Evolutionary conservation across 2,888 invertebrate species (phyloP).

Genomic region (Autographa gamma): DNA sequence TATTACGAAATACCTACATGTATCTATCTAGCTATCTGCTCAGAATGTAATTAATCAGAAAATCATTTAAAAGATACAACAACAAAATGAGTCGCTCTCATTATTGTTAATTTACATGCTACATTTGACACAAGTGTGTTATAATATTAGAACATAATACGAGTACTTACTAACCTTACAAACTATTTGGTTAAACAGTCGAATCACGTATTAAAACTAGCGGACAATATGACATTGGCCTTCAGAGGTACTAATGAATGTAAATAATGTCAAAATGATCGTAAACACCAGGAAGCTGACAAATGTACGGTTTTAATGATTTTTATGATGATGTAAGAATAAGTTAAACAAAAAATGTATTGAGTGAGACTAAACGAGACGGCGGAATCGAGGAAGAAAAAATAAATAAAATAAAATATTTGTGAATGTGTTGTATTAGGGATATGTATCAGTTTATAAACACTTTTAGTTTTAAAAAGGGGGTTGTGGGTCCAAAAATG

Average conservation of each 20-base stretch:
- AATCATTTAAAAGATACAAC: too few relatives aligned
- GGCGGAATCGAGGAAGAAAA: background rate
- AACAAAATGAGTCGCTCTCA: too few relatives aligned
- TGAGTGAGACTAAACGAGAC: background rate
- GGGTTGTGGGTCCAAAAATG: too few relatives aligned
- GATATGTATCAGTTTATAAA: too few relatives aligned
- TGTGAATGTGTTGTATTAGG: background rate
- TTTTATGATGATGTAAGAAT: slow-evolving; percentile 41
- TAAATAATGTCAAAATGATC: slow-evolving; percentile 49
- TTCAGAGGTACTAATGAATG: slow-evolving; percentile 56
- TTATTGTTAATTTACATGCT: background rate
- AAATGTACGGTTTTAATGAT: slow-evolving; percentile 5
- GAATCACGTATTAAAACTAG: slow-evolving; percentile 54
- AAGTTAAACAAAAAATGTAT: background rate
- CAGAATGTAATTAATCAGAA: too few relatives aligned
- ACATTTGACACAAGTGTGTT: slow-evolving; percentile 2
- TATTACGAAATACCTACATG: too few relatives aligned
- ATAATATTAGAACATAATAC: background rate
- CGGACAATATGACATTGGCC: slow-evolving; percentile 45
- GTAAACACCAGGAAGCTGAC: slow-evolving; percentile 44
- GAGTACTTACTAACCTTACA: slow-evolving; percentile 22
- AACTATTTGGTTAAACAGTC: slow-evolving; percentile 49
- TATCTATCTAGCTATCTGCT: too few relatives aligned
- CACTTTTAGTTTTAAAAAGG: too few relatives aligned
- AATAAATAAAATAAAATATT: background rate